Percentiles rank a stretch among this genome's conserved stretches.
Conservation (phyloP, 2,888 invertebrate species). For the Abscondita cerata region DNA sequence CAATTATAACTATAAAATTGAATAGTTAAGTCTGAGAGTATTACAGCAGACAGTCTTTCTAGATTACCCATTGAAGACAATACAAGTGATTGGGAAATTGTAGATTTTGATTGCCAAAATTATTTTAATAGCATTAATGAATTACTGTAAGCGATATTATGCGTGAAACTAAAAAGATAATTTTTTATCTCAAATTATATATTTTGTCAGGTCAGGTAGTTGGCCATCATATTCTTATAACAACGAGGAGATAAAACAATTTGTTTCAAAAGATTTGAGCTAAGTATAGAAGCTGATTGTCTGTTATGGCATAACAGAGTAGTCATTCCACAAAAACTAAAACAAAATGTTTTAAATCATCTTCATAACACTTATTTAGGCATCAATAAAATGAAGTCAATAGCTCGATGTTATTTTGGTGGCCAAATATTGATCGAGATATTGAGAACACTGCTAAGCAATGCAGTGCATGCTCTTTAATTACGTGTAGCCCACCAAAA, state of each 20-base stretch:
- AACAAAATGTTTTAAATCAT: not conserved
- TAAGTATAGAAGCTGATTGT: too few relatives aligned
- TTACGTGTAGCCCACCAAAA: too few relatives aligned
- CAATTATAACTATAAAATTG: conserved; percentile 9
- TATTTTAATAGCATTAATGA: not conserved
- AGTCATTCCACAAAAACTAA: too few relatives aligned
- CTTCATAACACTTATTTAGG: not conserved
- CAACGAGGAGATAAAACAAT: not conserved
- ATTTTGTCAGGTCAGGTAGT: not conserved
- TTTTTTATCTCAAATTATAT: not conserved
- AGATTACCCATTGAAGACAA: not conserved
- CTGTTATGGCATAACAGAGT: too few relatives aligned
- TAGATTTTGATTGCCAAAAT: not conserved
- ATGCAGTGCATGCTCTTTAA: not conserved
- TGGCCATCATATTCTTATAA: not conserved
- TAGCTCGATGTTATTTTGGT: conserved; percentile 1
- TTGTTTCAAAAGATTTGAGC: not conserved
- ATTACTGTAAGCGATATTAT: too few relatives aligned
- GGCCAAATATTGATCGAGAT: not conserved
- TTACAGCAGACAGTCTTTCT: conserved; percentile 8
- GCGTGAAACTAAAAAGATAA: not conserved
- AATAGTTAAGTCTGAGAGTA: conserved; percentile 9
- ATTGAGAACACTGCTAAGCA: not conserved
- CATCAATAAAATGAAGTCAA: too few relatives aligned
- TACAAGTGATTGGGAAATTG: not conserved